Evolutionary conservation across 1,140 invertebrate species (phyloP), one percentile per base, ranked within the genome.

Genomic region (Eupristina koningsbergeri): DNA sequence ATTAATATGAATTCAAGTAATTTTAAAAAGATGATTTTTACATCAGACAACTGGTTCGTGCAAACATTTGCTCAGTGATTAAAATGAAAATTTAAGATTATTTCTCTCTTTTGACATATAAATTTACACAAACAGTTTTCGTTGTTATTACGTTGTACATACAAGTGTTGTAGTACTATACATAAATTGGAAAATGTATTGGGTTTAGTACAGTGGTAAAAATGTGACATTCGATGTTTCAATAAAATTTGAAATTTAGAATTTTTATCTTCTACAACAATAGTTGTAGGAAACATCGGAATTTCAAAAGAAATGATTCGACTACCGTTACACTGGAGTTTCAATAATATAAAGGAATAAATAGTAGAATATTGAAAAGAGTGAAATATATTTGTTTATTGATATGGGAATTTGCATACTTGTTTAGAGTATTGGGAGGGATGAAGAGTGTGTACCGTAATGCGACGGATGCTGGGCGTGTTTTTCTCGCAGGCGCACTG

Each of bases 321-420:
- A 36, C 19, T 78, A 22, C 6, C n/a, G 22, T 64, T 64, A 31
- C 36, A 45, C 0, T 1, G 26, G 31, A 41, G 13, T 26, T 39
- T 13, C 13, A 78, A 29, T 31, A 64, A 64, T 47, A 0, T 8
- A 15, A 39, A 61, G 17, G 31, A 2, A 17, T 50, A 63, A 39
- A 77, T 63, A 41, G 11, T 26, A 34, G 1, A 19, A 7, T 13
- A 61, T 77, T 26, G 19, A 3, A 6, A 26, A 41, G 3, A 41
- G 1, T n/a, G 22, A 45, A 41, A 19, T 31, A 73, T 61, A 64
- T 50, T 75, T 75, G 64, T 63, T 75, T 81, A 81, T 81, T 15
- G 39, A 64, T 73, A 81, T 34, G n/a, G 50, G 64, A 71, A 80
- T 50, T 69, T 69, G 47, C 29, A 19, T 41, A 29, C 50, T 36